Percentiles rank a stretch among this genome's conserved stretches.
Conservation (phyloP, 2,888 invertebrate genomes). For the Phoenoteleia sp. region DNA sequence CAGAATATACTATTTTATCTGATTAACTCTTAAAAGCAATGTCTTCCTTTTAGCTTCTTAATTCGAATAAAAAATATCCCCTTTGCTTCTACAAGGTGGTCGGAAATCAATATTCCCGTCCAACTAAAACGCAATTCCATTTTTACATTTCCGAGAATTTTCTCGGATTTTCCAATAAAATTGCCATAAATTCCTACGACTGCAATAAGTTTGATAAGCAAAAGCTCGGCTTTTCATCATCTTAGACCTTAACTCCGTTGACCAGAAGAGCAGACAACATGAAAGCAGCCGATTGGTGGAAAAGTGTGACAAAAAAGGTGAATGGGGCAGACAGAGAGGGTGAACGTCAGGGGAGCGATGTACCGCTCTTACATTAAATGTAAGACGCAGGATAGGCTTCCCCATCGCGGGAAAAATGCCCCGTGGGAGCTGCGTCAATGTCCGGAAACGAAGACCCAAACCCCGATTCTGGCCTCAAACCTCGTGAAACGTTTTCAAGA, state of each 20-base stretch:
- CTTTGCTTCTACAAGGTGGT: not conserved
- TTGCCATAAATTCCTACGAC: slow-evolving; percentile 27
- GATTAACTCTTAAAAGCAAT: not conserved
- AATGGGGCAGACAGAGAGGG: slow-evolving; percentile 40
- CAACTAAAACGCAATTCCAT: slow-evolving; percentile 23
- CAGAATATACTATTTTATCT: not conserved
- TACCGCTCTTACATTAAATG: slow-evolving; percentile 75
- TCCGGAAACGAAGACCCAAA: slow-evolving; percentile 76
- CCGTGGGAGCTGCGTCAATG: slow-evolving; percentile 85
- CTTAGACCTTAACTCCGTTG: slow-evolving; percentile 24
- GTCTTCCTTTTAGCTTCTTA: not conserved
- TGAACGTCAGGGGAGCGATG: slow-evolving; percentile 44
- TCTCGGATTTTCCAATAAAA: slow-evolving; percentile 24
- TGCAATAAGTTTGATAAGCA: slow-evolving; percentile 33
- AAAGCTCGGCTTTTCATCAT: slow-evolving; percentile 24
- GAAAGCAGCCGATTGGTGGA: slow-evolving; percentile 42
- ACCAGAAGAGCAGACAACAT: slow-evolving; percentile 68
- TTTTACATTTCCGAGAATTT: slow-evolving; percentile 24
- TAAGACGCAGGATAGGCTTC: slow-evolving; percentile 77
- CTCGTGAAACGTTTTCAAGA: slow-evolving; percentile 76
- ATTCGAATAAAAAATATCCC: slow-evolving; percentile 8
- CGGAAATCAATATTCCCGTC: slow-evolving; percentile 37
- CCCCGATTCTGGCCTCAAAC: slow-evolving; percentile 58
- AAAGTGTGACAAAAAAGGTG: slow-evolving; percentile 33
- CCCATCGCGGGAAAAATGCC: slow-evolving; percentile 84